Evolutionary conservation across 2,888 invertebrate species (phyloP).

Genomic region (Drosophila vallismaia): DNA sequence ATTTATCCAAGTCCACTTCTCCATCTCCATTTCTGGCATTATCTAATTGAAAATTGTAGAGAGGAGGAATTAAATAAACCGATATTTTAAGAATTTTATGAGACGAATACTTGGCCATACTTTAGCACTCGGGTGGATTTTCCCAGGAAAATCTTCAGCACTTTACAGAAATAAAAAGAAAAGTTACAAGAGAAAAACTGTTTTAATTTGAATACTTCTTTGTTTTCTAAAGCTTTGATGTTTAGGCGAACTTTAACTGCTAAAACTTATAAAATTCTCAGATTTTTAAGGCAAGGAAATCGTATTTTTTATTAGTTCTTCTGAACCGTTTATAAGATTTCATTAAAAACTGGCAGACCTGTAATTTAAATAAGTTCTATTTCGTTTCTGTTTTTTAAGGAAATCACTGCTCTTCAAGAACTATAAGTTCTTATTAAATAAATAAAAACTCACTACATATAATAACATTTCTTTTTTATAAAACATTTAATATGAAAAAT

Average conservation of each 20-base stretch:
- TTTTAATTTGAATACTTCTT: not conserved
- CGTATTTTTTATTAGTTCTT: no score
- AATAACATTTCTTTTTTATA: no score
- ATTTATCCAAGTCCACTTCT: conserved; percentile 33
- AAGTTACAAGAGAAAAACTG: not conserved
- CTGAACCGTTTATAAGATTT: no score
- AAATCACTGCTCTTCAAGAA: no score
- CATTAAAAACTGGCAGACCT: no score
- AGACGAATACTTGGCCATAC: not conserved
- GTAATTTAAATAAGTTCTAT: no score
- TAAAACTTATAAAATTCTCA: no score
- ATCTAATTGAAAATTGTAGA: conserved; percentile 38
- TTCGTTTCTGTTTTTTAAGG: no score
- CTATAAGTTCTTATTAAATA: no score
- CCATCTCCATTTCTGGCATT: conserved; percentile 2
- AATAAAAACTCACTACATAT: no score
- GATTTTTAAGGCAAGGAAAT: no score
- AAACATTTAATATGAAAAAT: no score
- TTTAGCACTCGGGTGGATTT: not conserved
- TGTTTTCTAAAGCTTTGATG: not conserved
- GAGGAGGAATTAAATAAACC: not conserved
- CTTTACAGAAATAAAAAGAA: not conserved
- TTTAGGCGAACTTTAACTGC: not conserved
- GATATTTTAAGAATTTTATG: not conserved
- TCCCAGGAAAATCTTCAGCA: not conserved